These are phyloP conservation scores for Dryococelus australis DNA, from an alignment of 2,888 invertebrate species.

Conservation along the genomic window DNA sequence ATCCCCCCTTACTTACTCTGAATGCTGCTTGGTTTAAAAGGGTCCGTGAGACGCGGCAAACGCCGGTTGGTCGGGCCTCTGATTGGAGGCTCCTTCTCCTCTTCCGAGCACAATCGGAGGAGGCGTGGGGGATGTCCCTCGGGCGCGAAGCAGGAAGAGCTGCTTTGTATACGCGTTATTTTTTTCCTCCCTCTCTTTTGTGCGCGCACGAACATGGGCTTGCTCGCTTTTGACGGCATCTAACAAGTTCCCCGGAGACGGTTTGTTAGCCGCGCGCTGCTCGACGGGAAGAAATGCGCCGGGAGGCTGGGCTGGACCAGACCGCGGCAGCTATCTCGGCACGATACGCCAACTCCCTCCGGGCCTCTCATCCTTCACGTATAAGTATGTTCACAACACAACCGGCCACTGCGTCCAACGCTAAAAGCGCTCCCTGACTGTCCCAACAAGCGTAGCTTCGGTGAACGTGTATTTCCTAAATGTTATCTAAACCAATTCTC, in stretches of 20 bases:
- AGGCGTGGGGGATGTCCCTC: not conserved
- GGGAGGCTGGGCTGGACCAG: not conserved
- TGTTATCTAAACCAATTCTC: no score
- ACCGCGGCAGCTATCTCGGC: no score
- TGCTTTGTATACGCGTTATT: not conserved
- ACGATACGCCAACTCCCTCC: no score
- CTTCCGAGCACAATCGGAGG: not conserved
- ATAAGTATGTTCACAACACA: no score
- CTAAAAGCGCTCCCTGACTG: no score
- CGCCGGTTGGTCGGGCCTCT: conserved; percentile 3
- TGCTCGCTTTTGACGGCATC: not conserved
- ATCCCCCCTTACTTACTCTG: not conserved
- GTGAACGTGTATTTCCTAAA: no score
- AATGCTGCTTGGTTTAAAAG: not conserved
- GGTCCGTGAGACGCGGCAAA: not conserved
- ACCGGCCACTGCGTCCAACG: no score
- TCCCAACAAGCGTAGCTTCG: no score
- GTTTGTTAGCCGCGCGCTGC: not conserved
- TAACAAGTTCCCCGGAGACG: conserved; percentile 2
- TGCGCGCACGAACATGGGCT: not conserved
- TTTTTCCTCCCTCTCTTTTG: not conserved
- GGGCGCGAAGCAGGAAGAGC: not conserved
- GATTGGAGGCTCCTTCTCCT: not conserved
- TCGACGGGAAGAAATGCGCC: not conserved
- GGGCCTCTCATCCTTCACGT: no score